Evolutionary conservation across 1,140 invertebrate species (phyloP).

Genomic region (Conus ventricosus): DNA sequence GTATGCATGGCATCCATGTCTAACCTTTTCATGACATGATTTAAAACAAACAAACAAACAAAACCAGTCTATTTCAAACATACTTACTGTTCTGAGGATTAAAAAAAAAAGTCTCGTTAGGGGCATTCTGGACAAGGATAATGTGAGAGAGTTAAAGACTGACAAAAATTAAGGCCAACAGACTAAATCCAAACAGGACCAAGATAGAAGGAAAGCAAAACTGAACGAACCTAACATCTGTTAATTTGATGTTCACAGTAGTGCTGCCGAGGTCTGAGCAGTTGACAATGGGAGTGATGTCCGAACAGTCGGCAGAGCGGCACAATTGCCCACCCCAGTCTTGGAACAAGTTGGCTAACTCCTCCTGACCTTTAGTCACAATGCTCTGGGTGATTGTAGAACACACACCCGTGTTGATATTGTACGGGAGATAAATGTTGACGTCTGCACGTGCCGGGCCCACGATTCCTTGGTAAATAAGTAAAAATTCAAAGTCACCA

Average conservation of each 20-base stretch:
- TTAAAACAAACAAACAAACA: neutral
- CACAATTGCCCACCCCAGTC: conserved; percentile 26
- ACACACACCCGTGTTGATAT: conserved; percentile 6
- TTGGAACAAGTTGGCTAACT: neutral
- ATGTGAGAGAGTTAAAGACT: too few relatives aligned
- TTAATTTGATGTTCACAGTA: neutral
- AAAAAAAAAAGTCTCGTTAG: too few relatives aligned
- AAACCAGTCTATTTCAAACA: neutral
- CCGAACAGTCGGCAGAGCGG: neutral
- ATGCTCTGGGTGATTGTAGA: conserved; percentile 6
- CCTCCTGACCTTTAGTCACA: too few relatives aligned
- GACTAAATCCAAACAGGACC: too few relatives aligned
- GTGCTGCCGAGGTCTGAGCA: neutral
- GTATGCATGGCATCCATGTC: too few relatives aligned
- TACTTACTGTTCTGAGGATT: too few relatives aligned
- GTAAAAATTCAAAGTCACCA: too few relatives aligned
- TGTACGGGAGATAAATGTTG: neutral
- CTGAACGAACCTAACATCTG: conserved; percentile 15
- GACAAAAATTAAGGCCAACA: too few relatives aligned
- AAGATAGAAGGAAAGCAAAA: too few relatives aligned
- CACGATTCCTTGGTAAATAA: conserved; percentile 21
- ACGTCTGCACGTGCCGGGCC: conserved; percentile 28
- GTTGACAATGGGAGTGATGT: conserved; percentile 13
- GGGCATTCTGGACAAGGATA: too few relatives aligned
- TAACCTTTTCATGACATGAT: too few relatives aligned